phyloP scores from a whole-genome alignment of 2,888 invertebrate genomes.

The Eupithecia centaureata region DNA sequence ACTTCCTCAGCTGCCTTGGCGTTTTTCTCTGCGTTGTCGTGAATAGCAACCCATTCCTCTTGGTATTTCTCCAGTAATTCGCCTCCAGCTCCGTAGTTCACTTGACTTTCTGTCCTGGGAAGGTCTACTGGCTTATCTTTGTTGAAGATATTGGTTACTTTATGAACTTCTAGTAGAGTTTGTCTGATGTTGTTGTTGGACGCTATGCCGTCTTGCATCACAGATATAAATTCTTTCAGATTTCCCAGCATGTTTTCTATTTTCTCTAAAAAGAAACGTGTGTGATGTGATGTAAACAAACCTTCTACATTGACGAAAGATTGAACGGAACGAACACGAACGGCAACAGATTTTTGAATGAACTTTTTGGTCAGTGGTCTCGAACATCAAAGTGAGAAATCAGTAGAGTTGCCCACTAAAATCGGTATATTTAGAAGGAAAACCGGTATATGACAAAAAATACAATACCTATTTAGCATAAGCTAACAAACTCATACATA shows the following conservation, averaged over 20 bases:
- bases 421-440: too few species aligned
- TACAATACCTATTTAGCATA: too few species aligned
- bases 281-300: neutral
- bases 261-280: neutral
- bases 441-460: too few species aligned
- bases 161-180: constrained; percentile 76
- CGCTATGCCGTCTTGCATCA: constrained; percentile 75
- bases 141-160: constrained; percentile 73
- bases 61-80: constrained; percentile 88
- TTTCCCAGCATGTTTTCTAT: constrained; percentile 71
- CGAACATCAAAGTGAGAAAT: too few species aligned
- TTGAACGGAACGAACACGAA: neutral
- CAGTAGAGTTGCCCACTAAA: too few species aligned
- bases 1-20: constrained; percentile 85
- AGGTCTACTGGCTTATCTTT: constrained; percentile 62
- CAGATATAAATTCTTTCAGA: constrained; percentile 77
- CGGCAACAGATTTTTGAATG: too few species aligned
- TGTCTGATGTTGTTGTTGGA: constrained; percentile 73
- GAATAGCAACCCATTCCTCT: constrained; percentile 88
- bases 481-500: too few species aligned
- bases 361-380: too few species aligned
- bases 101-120: constrained; percentile 61
- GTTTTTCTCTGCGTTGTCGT: constrained; percentile 87
- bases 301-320: neutral
- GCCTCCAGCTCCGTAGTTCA: constrained; percentile 86